Base-by-base conservation (phyloP, 53 echinoderm and acorn worm genomes). In the Henricia sp. region DNA sequence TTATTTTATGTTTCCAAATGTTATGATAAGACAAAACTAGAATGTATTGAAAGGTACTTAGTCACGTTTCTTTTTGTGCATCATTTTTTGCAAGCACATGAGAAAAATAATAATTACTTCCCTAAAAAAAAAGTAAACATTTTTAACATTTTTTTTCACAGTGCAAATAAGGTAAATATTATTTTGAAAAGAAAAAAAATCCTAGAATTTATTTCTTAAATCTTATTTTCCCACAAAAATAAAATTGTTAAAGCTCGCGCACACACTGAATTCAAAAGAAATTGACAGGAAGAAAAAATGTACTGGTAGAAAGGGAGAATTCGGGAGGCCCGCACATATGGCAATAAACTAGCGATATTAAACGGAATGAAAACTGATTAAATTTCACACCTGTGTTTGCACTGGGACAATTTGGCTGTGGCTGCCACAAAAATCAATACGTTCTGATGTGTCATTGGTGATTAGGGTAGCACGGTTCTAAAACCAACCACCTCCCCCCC, bases 361-460 rank as follows among this genome's bases (percentile, higher is more conserved):
- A 76, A 76, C 58, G 58, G 80, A 48, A 63, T 26, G 64, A 80
- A 80, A 46, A 43, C 44, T 80, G 80, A 80, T 80, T 80, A 80
- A 80, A 80, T 80, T 80, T 62, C 80, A 64, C 80, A 80, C 80
- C 80, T 80, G 80, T 80, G 80, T 80, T 80, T 80, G 80, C 80
- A 64, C 50, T 80, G 80, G 64, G 65, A 62, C 80, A 80, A 80
- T 80, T 80, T 80, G 64, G 80, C 50, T 48, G 0, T 20, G 50
- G 64, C 63, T 63, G 80, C 48, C 48, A 64, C 80, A 80, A 64
- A 44, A 80, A 80, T 80, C 80, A 80, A 80, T 80, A 80, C 64
- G 80, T 80, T 80, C 63, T 80, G 62, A 80, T 80, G 80, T 80
- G 80, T 80, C 80, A 80, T 43, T 80, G 48, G 80, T 80, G 64